Evolutionary conservation across 2,113 vertebrate species (phyloP).

Genomic region (Peromyscus californicus): DNA sequence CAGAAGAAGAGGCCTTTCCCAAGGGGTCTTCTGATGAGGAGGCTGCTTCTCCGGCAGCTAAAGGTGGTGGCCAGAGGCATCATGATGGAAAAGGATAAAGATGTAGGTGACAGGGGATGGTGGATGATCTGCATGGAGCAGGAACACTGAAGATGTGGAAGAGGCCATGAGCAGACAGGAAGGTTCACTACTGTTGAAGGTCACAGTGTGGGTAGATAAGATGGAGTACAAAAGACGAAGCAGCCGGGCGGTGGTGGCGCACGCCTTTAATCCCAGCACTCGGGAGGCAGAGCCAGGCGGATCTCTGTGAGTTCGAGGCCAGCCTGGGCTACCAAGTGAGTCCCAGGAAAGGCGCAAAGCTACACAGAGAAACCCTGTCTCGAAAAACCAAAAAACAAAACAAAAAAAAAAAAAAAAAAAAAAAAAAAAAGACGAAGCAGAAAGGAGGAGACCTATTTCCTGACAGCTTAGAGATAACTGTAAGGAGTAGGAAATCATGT

Average conservation of each 20-base stretch:
- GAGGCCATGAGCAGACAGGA: background rate
- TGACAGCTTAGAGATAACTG: background rate
- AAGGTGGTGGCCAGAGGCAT: background rate
- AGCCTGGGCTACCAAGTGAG: no score
- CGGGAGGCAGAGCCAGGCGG: no score
- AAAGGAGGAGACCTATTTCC: background rate
- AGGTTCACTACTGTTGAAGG: background rate
- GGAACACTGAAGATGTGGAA: background rate
- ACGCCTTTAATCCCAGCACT: no score
- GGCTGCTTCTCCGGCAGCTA: background rate
- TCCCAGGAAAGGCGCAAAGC: no score
- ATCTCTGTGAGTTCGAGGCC: no score
- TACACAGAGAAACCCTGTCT: no score
- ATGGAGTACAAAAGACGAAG: background rate
- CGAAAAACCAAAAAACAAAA: no score
- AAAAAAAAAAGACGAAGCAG: constrained; percentile 4
- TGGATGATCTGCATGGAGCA: background rate
- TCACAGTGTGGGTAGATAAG: background rate
- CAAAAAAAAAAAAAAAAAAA: no score
- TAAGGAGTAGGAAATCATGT: background rate
- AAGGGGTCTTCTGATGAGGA: background rate
- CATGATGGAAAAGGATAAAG: background rate
- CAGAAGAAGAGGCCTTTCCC: background rate
- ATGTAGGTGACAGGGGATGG: background rate
- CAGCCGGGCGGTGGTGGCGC: no score